These are phyloP conservation scores for Lepidocyrtoides sp. DNA, from an alignment of 2,888 invertebrate genomes.

Conservation along the genomic window DNA sequence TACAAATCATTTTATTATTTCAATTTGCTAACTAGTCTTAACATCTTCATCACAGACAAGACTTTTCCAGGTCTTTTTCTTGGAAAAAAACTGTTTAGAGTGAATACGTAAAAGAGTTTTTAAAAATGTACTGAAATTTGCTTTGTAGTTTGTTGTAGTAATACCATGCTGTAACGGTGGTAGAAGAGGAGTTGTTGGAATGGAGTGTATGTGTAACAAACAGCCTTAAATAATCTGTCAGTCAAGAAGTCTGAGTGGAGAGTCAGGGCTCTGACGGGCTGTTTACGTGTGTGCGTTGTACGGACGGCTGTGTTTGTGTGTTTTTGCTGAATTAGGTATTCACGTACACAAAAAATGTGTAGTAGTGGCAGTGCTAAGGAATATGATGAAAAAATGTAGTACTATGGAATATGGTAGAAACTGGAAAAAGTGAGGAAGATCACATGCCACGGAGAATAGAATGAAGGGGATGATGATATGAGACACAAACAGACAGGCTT, in stretches of 20 bases:
- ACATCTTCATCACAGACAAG: slow-evolving; percentile 27
- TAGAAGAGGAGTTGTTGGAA: slow-evolving; percentile 6
- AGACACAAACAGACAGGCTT: slow-evolving; percentile 53
- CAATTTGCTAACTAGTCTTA: slow-evolving; percentile 15
- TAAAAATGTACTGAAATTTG: neutral
- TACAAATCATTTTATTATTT: slow-evolving; percentile 21
- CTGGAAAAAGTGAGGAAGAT: slow-evolving; percentile 27
- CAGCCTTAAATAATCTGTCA: slow-evolving; percentile 78
- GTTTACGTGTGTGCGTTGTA: slow-evolving; percentile 76
- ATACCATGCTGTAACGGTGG: neutral
- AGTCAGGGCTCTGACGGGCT: slow-evolving; percentile 76
- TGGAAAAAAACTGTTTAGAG: neutral
- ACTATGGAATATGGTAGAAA: neutral
- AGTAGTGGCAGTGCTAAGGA: neutral
- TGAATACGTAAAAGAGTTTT: neutral
- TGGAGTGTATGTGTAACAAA: slow-evolving; percentile 61
- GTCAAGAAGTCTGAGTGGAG: slow-evolving; percentile 67
- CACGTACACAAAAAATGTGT: slow-evolving; percentile 61
- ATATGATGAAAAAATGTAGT: slow-evolving; percentile 15
- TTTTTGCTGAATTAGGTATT: slow-evolving; percentile 72
- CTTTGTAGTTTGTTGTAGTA: neutral
- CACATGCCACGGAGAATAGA: slow-evolving; percentile 21
- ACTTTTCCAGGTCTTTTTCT: slow-evolving; percentile 3
- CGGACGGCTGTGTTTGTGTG: slow-evolving; percentile 34
- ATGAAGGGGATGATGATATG: slow-evolving; percentile 24